A percentile compares a stretch with the other conserved stretches of the same genome.
Conservation (phyloP, 2,797 vertebrate genomes). For the Hyperoplus immaculatus region DNA sequence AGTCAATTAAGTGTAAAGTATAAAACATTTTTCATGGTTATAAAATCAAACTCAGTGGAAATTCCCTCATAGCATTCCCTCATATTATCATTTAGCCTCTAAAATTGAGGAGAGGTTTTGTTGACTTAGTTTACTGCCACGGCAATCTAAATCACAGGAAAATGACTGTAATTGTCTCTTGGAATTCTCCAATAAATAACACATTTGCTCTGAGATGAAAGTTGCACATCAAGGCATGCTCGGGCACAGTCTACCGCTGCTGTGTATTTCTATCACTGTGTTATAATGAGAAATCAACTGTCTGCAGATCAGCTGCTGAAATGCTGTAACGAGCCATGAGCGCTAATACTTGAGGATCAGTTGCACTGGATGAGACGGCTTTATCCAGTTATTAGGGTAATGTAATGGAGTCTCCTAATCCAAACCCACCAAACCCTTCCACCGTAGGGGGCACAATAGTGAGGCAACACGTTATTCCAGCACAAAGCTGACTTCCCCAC, state of each 20-base stretch:
- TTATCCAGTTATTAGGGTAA: constrained; percentile 87
- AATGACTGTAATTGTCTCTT: constrained; percentile 37
- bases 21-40: constrained; percentile 65
- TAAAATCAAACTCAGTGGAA: constrained; percentile 77
- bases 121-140: constrained; percentile 74
- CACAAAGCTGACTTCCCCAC: constrained; percentile 81
- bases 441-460: constrained; percentile 83
- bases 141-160: constrained; percentile 54
- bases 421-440: constrained; percentile 81
- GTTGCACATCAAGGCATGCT: constrained; percentile 54
- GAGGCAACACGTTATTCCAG: constrained; percentile 80
- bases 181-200: constrained; percentile 65
- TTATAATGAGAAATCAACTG: constrained; percentile 80
- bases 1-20: constrained; percentile 73
- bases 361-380: constrained; percentile 84
- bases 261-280: constrained; percentile 68
- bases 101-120: constrained; percentile 69
- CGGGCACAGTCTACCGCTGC: constrained; percentile 57
- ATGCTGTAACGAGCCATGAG: constrained; percentile 79
- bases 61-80: constrained; percentile 79
- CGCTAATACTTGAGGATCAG: constrained; percentile 83
- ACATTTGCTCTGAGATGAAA: constrained; percentile 56
- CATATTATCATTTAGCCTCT: constrained; percentile 80
- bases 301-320: constrained; percentile 80
- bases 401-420: constrained; percentile 87